Percentiles rank a stretch among this genome's conserved stretches.
phyloP scores from a whole-genome alignment of 2,797 vertebrate genomes.

The Lacerta bilineata region DNA sequence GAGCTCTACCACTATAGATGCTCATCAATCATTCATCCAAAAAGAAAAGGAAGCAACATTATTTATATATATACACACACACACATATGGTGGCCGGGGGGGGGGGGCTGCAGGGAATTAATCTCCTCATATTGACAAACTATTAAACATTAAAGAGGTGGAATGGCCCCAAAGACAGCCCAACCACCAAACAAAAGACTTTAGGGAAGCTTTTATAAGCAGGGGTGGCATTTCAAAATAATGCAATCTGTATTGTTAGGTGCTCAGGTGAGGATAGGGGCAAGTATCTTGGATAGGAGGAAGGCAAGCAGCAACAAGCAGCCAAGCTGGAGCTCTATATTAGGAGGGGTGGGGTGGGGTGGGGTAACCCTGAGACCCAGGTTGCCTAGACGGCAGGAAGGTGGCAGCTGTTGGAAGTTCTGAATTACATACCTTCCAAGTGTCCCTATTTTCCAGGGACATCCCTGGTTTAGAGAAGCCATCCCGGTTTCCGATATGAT shows the following conservation, averaged over 20 bases:
- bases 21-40: slow-evolving; percentile 83
- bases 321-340: background rate
- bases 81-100: too few relatives aligned
- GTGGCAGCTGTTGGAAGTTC: background rate
- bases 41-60: slow-evolving; percentile 74
- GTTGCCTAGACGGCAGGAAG: background rate
- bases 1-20: slow-evolving; percentile 71
- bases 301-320: background rate
- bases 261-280: background rate
- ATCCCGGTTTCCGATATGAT: too few relatives aligned
- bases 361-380: background rate
- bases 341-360: background rate
- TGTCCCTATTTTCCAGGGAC: too few relatives aligned
- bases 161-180: slow-evolving; percentile 66
- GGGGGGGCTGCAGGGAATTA: slow-evolving; percentile 76
- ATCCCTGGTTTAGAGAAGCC: too few relatives aligned
- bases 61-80: slow-evolving; percentile 51
- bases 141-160: slow-evolving; percentile 81
- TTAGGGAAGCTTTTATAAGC: slow-evolving; percentile 47
- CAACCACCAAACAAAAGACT: slow-evolving; percentile 47
- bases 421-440: too few relatives aligned
- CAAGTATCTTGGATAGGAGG: background rate
- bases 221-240: background rate
- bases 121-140: slow-evolving; percentile 78
- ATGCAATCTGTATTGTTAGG: background rate